A percentile compares a stretch with the other conserved stretches of the same genome.
Evolutionary conservation across 2,888 invertebrate genomes (phyloP).

Genomic region (Latheticus oryzae): DNA sequence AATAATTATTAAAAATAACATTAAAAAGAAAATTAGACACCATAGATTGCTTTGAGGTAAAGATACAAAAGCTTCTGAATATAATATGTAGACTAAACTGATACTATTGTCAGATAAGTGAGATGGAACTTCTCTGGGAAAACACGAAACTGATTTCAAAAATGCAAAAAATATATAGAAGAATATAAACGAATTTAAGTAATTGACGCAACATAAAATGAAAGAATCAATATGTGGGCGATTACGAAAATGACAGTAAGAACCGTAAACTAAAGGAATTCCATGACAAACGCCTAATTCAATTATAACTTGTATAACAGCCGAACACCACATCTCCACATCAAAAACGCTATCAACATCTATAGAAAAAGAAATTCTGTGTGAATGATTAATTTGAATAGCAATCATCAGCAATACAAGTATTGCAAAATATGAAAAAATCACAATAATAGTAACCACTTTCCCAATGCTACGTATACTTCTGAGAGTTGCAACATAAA

Average conservation of each 20-base stretch:
- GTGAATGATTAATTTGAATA: slow-evolving; percentile 25
- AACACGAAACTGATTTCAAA: slow-evolving; percentile 4
- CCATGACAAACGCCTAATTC: slow-evolving; percentile 66
- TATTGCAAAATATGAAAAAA: slow-evolving; percentile 34
- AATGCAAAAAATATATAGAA: slow-evolving; percentile 24
- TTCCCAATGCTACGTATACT: slow-evolving; percentile 40
- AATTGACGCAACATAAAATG: slow-evolving; percentile 29
- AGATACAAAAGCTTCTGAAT: slow-evolving; percentile 31
- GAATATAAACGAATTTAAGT: slow-evolving; percentile 25
- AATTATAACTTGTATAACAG: slow-evolving; percentile 65
- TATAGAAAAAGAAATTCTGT: not conserved
- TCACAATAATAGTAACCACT: slow-evolving; percentile 25
- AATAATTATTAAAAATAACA: slow-evolving; percentile 37
- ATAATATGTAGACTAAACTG: slow-evolving; percentile 32
- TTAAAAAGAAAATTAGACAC: slow-evolving; percentile 37
- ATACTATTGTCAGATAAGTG: slow-evolving; percentile 11
- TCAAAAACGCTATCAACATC: slow-evolving; percentile 1
- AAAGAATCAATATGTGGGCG: slow-evolving; percentile 30
- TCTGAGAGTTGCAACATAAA: slow-evolving; percentile 36
- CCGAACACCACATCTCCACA: slow-evolving; percentile 66
- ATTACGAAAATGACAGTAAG: slow-evolving; percentile 37
- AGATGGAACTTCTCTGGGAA: not conserved
- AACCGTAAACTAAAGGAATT: slow-evolving; percentile 49
- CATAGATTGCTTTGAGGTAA: slow-evolving; percentile 32
- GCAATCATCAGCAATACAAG: slow-evolving; percentile 31